Conservation (phyloP, 1,140 invertebrate genomes). For the Solenopsis fugax region DNA sequence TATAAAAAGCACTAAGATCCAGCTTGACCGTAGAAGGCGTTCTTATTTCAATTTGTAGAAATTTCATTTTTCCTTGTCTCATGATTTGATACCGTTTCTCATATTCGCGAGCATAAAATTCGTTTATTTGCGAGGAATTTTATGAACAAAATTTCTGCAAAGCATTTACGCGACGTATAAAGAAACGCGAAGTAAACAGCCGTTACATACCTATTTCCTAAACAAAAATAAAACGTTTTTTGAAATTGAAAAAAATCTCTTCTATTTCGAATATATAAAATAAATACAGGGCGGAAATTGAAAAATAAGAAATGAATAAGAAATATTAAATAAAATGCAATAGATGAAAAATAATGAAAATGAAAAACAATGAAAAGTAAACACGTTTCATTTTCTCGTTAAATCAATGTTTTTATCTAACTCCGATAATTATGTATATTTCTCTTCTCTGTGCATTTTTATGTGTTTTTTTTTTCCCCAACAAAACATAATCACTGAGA, state of each 20-base stretch:
- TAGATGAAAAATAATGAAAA: neutral
- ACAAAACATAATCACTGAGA: neutral
- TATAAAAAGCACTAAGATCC: too few relatives aligned
- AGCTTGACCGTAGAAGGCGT: too few relatives aligned
- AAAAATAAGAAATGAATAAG: neutral
- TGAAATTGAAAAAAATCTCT: neutral
- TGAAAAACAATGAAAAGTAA: neutral
- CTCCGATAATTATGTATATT: conserved; percentile 15
- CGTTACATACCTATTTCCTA: neutral
- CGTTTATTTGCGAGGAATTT: neutral
- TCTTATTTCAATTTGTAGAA: too few relatives aligned
- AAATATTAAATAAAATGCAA: conserved; percentile 26
- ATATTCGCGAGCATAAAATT: neutral
- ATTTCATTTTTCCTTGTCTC: conserved; percentile 7
- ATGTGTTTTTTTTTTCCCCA: neutral
- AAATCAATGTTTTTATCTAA: conserved; percentile 9
- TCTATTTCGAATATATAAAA: neutral
- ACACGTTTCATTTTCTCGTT: neutral
- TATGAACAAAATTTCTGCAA: neutral
- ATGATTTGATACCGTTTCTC: neutral
- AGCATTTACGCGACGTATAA: neutral
- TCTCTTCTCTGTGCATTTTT: neutral
- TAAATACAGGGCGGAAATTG: neutral
- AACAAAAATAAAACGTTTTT: neutral
- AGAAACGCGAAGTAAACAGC: neutral